Percentiles rank a stretch among this genome's conserved stretches.
These are phyloP conservation scores for Camponotus fellah DNA, from an alignment of 2,888 invertebrate species.

Conservation along the genomic window DNA sequence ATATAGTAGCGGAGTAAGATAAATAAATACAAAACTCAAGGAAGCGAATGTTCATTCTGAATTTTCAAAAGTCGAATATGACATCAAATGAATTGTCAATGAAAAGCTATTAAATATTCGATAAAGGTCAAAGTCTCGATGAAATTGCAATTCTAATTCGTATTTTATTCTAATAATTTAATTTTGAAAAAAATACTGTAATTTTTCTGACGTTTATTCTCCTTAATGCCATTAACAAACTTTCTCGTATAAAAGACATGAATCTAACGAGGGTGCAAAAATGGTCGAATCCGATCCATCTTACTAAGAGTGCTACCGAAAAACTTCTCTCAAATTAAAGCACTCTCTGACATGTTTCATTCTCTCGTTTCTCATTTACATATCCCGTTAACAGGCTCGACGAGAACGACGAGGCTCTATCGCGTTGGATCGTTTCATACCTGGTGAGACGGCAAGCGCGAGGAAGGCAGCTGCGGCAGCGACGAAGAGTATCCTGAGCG, in stretches of 20 bases:
- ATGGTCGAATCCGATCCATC: background rate
- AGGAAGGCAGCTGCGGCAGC: slow-evolving; percentile 80
- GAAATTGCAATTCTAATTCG: background rate
- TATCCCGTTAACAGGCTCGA: background rate
- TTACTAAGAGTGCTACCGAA: background rate
- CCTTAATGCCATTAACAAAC: background rate
- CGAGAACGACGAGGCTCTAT: background rate
- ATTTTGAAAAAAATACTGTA: background rate
- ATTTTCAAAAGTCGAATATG: background rate
- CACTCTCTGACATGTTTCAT: slow-evolving; percentile 2
- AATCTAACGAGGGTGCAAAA: background rate
- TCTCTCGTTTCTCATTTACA: background rate
- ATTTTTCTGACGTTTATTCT: background rate
- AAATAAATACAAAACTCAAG: background rate
- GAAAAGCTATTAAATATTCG: slow-evolving; percentile 27
- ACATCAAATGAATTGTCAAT: background rate
- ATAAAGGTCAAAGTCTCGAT: background rate
- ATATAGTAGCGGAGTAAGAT: background rate
- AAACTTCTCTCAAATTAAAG: slow-evolving; percentile 15
- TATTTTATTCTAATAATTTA: background rate
- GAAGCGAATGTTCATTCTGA: background rate
- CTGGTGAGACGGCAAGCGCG: slow-evolving; percentile 80
- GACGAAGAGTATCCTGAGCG: slow-evolving; percentile 72
- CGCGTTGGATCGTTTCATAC: slow-evolving; percentile 67
- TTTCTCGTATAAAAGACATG: slow-evolving; percentile 2